phyloP scores from a whole-genome alignment of 2,797 vertebrate species.

The Neoniphon sammara region DNA sequence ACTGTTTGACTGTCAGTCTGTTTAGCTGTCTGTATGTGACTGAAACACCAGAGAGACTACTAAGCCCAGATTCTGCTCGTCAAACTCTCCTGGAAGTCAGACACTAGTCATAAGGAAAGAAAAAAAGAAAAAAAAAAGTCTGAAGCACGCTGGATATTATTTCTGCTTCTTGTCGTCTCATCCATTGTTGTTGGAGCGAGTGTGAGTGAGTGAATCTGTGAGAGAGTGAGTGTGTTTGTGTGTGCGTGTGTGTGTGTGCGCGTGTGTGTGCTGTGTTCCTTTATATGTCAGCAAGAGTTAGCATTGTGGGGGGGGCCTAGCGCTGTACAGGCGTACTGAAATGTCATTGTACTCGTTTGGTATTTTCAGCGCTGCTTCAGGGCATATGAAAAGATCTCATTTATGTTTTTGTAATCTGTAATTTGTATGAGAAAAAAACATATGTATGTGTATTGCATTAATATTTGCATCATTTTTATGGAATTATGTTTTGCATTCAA shows the following conservation, averaged over 20 bases:
- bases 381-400: conserved; percentile 73
- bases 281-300: conserved; percentile 47
- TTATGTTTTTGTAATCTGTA: conserved; percentile 84
- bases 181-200: conserved; percentile 48
- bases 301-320: conserved; percentile 35
- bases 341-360: conserved; percentile 64
- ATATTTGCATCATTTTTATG: conserved; percentile 84
- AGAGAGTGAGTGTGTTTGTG: conserved; percentile 48
- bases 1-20: conserved; percentile 27
- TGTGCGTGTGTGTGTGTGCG: conserved; percentile 28
- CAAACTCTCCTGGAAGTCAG: conserved; percentile 51
- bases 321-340: conserved; percentile 71
- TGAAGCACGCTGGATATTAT: conserved; percentile 79
- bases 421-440: conserved; percentile 82
- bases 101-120: conserved; percentile 41
- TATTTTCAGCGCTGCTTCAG: conserved; percentile 74
- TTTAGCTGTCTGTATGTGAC: conserved; percentile 46
- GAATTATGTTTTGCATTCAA: conserved; percentile 78
- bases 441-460: conserved; percentile 77
- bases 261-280: conserved; percentile 57
- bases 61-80: conserved; percentile 62
- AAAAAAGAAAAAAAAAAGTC: conserved; percentile 49
- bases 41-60: conserved; percentile 52
- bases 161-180: conserved; percentile 68
- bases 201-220: neutral